These are phyloP conservation scores for Papilio demoleus DNA, from an alignment of 2,888 invertebrate species.

Conservation along the genomic window DNA sequence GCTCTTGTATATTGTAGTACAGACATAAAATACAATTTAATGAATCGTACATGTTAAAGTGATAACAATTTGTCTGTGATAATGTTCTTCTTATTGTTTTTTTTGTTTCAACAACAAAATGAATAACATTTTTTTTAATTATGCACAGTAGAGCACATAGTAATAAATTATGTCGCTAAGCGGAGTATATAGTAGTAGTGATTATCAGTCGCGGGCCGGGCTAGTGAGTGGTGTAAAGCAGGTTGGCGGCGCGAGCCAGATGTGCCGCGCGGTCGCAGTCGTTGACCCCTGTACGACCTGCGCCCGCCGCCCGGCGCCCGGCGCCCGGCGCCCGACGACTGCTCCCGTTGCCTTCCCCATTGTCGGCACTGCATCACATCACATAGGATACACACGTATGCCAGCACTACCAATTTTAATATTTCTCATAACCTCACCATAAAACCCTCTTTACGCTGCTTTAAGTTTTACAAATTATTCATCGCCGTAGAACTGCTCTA, in stretches of 20 bases:
- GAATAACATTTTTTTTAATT: too few relatives aligned
- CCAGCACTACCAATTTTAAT: neutral
- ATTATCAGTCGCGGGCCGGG: constrained; percentile 6
- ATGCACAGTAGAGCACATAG: constrained; percentile 1
- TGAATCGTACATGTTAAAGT: constrained; percentile 7
- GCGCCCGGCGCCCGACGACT: constrained; percentile 51
- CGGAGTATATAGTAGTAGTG: constrained; percentile 18
- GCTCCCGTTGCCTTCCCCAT: constrained; percentile 47
- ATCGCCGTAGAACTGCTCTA: constrained; percentile 28
- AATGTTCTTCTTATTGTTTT: constrained; percentile 8
- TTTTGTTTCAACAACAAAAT: constrained; percentile 18
- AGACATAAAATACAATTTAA: constrained; percentile 17
- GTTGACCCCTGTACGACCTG: constrained; percentile 71
- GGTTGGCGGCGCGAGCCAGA: constrained; percentile 34
- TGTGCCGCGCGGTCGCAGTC: constrained; percentile 59
- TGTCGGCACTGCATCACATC: constrained; percentile 31
- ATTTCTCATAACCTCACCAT: neutral
- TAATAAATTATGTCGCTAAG: constrained; percentile 15
- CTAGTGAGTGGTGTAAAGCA: constrained; percentile 23
- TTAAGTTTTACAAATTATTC: constrained; percentile 3
- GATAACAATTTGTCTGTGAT: constrained; percentile 16
- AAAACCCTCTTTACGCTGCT: too few relatives aligned
- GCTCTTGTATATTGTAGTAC: constrained; percentile 1
- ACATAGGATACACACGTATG: neutral
- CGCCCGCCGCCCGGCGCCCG: constrained; percentile 51